Base-by-base conservation (phyloP, 2,113 vertebrate species). In the Oncorhynchus kisutch region DNA sequence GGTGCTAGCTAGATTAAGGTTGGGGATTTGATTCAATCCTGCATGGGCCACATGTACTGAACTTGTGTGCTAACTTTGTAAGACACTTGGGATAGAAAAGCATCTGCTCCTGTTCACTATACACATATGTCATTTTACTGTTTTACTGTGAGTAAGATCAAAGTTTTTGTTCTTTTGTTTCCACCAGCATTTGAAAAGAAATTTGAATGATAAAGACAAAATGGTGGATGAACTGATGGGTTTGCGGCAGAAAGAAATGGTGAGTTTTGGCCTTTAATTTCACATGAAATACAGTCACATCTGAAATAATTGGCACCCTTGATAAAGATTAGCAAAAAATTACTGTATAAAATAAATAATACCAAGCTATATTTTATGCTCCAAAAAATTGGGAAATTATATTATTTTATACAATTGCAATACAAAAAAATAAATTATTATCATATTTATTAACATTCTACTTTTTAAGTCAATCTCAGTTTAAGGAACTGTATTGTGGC, bases 201-300 rank as follows among this genome's bases (percentile, higher is more conserved):
- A 90, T 76, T 64, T 95, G 71, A 74, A 79, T 78, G 92, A 94
- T 82, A 91, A 71, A 22, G 95, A 96, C 64, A 83, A 77, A 27
- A 85, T 82, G 57, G 80, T 95, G 22, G 84, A 93, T 73, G 94
- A 96, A 51, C 91, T 96, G 86, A 91, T 90, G 75, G 84, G 73
- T 77, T 70, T 90, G n/a, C 88, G 92, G 81, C 91, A 91, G 73
- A 85, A 89, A 82, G 94, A 96, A 88, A 95, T 94, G 91, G 96
- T 96, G 64, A 76, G 66, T 9, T 29, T 29, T 29, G 25, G 5
- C 4, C 20, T 25, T 67, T 31, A 2, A 67, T 67, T 64, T 31
- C 25, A 29, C 29, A 16, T 67, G 24, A 64, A n/a, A 64, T 64
- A 25, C 22, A n/a, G 14, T 16, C 60, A 14, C 39, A 45, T 45